Evolutionary conservation across 2,797 vertebrate genomes (phyloP).

Genomic region (Varecia variegata): DNA sequence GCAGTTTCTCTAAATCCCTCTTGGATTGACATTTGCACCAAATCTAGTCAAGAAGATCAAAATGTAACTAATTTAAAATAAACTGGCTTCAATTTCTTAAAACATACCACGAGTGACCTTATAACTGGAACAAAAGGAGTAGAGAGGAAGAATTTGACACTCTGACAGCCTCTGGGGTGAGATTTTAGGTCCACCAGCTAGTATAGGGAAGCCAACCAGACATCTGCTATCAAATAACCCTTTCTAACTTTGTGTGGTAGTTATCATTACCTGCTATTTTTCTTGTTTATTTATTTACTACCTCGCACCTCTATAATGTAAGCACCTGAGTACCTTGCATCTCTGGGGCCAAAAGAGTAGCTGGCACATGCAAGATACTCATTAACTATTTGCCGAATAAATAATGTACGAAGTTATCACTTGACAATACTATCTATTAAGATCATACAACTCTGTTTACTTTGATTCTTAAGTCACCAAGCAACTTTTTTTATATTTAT

Average conservation of each 20-base stretch:
- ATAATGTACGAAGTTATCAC: neutral
- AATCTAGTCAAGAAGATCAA: conserved; percentile 51
- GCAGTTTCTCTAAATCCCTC: conserved; percentile 4
- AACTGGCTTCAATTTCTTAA: conserved; percentile 37
- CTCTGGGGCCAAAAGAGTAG: neutral
- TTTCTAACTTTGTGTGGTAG: neutral
- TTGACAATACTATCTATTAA: neutral
- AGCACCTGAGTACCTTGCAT: neutral
- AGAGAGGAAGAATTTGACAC: neutral
- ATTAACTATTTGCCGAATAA: neutral
- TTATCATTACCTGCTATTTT: neutral
- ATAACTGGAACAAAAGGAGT: neutral
- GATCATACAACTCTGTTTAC: neutral
- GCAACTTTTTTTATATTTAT: neutral
- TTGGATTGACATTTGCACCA: neutral
- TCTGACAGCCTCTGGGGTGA: neutral
- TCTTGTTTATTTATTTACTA: conserved; percentile 18
- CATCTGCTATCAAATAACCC: neutral
- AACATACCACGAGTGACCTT: neutral
- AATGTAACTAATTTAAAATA: conserved; percentile 56
- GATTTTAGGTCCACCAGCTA: neutral
- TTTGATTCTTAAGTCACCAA: conserved; percentile 19
- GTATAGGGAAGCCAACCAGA: neutral
- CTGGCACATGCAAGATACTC: neutral
- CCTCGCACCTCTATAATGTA: neutral